Evolutionary conservation across 1,140 invertebrate genomes (phyloP).

Genomic region (Drosophila kohkoa): DNA sequence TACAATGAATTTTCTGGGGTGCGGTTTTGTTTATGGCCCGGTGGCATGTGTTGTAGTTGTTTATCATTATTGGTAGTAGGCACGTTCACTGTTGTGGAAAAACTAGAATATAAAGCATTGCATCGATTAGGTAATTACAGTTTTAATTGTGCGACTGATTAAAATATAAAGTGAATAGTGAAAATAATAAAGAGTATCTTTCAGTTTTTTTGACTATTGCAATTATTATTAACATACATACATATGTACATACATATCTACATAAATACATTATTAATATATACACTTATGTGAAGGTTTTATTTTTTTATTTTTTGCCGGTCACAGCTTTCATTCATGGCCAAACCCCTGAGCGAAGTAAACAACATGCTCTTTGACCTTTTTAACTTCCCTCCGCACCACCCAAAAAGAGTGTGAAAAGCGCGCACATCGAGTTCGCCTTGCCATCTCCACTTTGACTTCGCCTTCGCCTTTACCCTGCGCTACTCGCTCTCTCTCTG

Average conservation of each 20-base stretch:
- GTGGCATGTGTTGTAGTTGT: conserved; percentile 17
- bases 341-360: conserved; percentile 55
- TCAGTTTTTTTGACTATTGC: background rate
- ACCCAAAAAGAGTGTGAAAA: conserved; percentile 5
- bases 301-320: conserved; percentile 8
- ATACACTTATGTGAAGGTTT: background rate
- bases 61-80: conserved; percentile 21
- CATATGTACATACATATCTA: background rate
- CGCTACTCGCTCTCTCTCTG: background rate
- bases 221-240: no score
- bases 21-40: conserved; percentile 30
- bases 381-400: conserved; percentile 39
- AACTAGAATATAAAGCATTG: background rate
- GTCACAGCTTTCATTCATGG: conserved; percentile 74
- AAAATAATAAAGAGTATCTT: background rate
- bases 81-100: conserved; percentile 4
- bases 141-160: background rate
- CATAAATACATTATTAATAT: background rate
- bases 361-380: conserved; percentile 78
- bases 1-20: conserved; percentile 29
- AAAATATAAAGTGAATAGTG: no score
- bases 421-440: background rate
- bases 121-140: background rate
- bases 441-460: conserved; percentile 17
- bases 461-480: conserved; percentile 19